A percentile compares a stretch with the other conserved stretches of the same genome.
phyloP scores from a whole-genome alignment of 2,888 invertebrate genomes.

The Mythimna impura region DNA sequence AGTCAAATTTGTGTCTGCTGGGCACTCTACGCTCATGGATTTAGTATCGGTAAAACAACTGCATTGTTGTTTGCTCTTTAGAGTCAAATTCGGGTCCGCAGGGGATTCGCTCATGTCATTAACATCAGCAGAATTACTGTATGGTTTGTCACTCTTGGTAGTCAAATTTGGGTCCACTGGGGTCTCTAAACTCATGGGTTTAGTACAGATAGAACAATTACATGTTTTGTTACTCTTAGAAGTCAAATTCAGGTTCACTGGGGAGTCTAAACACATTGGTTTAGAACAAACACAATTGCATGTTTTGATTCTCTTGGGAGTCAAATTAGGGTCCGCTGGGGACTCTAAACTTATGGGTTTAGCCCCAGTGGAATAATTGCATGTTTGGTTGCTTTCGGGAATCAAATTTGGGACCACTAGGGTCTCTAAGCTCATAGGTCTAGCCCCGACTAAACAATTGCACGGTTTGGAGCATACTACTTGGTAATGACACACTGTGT shows the following conservation, averaged over 20 bases:
- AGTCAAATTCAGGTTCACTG: conserved; percentile 36
- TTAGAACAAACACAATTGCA: conserved; percentile 57
- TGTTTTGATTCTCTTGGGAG: conserved; percentile 47
- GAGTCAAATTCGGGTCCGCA: conserved; percentile 23
- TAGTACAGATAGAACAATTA: not conserved
- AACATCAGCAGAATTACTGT: not conserved
- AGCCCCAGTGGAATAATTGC: conserved; percentile 58
- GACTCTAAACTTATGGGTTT: conserved; percentile 51
- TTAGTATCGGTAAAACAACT: conserved; percentile 51
- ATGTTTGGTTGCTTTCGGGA: conserved; percentile 54
- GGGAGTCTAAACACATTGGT: conserved; percentile 46
- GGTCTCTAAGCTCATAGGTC: conserved; percentile 53
- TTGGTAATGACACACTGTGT: conserved; percentile 55
- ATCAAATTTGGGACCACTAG: conserved; percentile 40
- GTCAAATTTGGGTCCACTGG: too few species aligned
- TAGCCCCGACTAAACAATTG: conserved; percentile 53
- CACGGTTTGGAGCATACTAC: conserved; percentile 66
- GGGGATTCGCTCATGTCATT: conserved; percentile 49
- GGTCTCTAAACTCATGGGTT: conserved; percentile 44
- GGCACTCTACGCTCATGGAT: conserved; percentile 50
- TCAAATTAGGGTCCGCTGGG: conserved; percentile 34
- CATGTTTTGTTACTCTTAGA: not conserved
- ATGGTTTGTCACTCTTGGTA: too few species aligned
- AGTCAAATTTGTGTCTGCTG: conserved; percentile 39
- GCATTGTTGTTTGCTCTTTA: conserved; percentile 48